These are phyloP conservation scores for Melieria picta DNA, from an alignment of 2,888 invertebrate species.

Conservation along the genomic window DNA sequence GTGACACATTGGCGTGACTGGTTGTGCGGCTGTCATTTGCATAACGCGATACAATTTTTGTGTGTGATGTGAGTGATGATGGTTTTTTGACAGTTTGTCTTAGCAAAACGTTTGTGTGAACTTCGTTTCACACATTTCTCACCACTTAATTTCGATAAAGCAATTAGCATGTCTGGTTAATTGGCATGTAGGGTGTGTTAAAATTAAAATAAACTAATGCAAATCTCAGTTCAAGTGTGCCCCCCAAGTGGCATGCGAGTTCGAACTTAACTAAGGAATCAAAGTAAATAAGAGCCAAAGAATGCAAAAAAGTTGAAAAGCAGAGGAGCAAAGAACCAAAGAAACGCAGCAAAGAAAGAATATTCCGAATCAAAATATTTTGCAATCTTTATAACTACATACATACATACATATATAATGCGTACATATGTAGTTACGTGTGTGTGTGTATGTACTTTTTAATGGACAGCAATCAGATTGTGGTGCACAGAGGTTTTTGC, in stretches of 20 bases:
- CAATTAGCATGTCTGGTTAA: background rate
- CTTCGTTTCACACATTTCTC: no score
- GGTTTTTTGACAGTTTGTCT: no score
- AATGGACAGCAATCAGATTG: conserved; percentile 29
- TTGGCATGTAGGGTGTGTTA: conserved; percentile 5
- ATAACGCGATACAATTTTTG: no score
- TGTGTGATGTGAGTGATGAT: no score
- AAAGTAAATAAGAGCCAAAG: conserved; percentile 13
- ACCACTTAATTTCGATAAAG: background rate
- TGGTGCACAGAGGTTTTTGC: background rate
- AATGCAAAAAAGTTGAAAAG: background rate
- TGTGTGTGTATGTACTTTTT: background rate
- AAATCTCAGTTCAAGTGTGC: conserved; percentile 19
- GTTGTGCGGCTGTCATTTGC: no score
- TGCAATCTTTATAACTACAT: conserved; percentile 17
- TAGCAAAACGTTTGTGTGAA: no score
- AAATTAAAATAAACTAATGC: conserved; percentile 22
- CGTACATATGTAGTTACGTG: background rate
- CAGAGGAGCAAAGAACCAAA: background rate
- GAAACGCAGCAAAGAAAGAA: background rate
- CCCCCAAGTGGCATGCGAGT: conserved; percentile 33
- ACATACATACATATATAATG: conserved; percentile 4
- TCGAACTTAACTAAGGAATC: conserved; percentile 3
- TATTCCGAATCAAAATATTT: conserved; percentile 18
- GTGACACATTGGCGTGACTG: no score